Base-by-base conservation (phyloP, 1,140 invertebrate species). In the Diorhabda sublineata region DNA sequence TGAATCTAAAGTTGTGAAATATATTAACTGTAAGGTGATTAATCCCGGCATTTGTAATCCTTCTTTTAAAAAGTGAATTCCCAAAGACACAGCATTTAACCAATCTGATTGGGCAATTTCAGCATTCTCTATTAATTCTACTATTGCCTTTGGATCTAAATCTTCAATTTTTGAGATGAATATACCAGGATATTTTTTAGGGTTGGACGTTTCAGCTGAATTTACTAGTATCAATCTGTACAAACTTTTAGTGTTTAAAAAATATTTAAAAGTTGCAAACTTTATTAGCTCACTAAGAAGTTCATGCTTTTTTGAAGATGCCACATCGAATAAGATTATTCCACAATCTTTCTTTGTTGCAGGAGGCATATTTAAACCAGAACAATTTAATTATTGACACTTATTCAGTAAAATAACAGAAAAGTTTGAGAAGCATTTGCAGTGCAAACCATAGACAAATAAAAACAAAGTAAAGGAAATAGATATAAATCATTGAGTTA, bases 201-300 rank as follows among this genome's bases (percentile, higher is more conserved):
- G n/a, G 60, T 74, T 74, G 5, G 64, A 57, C 41, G 66, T 61
- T 43, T 45, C 42, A 26, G 56, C 58, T 11, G 71, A 47, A 61
- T 74, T 74, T 58, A 71, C 58, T 4, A 74, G 61, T 57, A 70
- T 71, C 5, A 74, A 8, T 58, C 72, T 71, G 42, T 69, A 71
- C 52, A 64, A 7, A 45, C 71, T 68, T 68, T 74, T 74, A 1
- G 71, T 69, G 9, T 45, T n/a, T 5, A 60, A 67, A 5, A 73
- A 66, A 44, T 61, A 62, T 42, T 73, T 71, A n/a, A 67, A 71
- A 44, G 57, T 59, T 64, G 58, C 6, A 67, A 67, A 45, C 60
- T 69, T 65, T 60, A 63, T 26, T 59, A 67, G 9, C 59, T 44
- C 42, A 61, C 42, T 45, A 45, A 64, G 11, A 69, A 42, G 52